Conservation (phyloP, 2,113 vertebrate genomes). For the Sigmodon hispidus region DNA sequence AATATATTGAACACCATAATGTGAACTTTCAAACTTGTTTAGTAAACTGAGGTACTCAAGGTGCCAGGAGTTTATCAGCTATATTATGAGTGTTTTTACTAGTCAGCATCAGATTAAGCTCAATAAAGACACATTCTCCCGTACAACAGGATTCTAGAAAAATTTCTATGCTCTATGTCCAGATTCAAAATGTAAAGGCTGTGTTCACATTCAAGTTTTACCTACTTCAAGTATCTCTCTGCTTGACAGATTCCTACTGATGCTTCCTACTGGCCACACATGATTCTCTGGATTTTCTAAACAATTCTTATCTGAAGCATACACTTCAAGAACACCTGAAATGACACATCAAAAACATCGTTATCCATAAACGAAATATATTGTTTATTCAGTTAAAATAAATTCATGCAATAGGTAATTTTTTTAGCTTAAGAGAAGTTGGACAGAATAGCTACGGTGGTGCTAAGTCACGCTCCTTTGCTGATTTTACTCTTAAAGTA, state of each 20-base stretch:
- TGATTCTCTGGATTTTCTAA: not conserved
- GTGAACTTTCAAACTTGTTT: not conserved
- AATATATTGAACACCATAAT: not conserved
- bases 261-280: not conserved
- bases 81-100: too few species aligned
- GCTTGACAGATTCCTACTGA: not conserved
- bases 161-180: not conserved
- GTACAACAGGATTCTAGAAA: too few species aligned
- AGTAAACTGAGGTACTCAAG: not conserved
- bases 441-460: not conserved
- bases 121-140: not conserved
- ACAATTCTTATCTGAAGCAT: not conserved
- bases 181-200: not conserved
- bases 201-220: not conserved
- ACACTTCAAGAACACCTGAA: not conserved
- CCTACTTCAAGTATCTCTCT: slow-evolving; percentile 3
- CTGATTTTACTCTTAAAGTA: not conserved
- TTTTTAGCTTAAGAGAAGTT: not conserved
- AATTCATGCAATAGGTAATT: not conserved
- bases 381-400: not conserved
- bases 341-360: too few species aligned
- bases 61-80: not conserved
- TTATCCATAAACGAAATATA: not conserved
- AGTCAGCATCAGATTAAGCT: not conserved
- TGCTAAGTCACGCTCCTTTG: too few species aligned